Base-by-base conservation (phyloP, 2,113 vertebrate genomes). In the Chaetorhynchus papuensis region DNA sequence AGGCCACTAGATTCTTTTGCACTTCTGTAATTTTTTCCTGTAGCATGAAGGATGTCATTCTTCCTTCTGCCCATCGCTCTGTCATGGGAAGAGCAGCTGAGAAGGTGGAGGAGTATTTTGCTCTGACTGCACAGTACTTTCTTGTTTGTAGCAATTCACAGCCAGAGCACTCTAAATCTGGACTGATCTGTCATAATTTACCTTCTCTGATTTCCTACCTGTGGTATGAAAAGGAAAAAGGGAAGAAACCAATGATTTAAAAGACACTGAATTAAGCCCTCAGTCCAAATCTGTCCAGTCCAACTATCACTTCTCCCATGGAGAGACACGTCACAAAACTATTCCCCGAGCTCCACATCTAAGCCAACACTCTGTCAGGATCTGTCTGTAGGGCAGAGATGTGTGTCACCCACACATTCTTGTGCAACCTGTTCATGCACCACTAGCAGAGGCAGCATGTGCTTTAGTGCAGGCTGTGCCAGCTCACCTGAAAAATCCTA, bases 341-440 rank as follows among this genome's bases (percentile, higher is more conserved):
- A 12, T 65, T 15, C 27, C 44, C 24, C 71, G 72, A 87, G 44
- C 39, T 78, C 39, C 22, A 24, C 9, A 21, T 7, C 42, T 69
- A 49, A 65, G 50, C 14, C 59, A 92, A 31, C 6, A 9, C 3
- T 57, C 68, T 39, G 83, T 13, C 42, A 74, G 28, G 27, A 50
- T 50, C 45, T 42, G 14, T 39, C 59, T 42, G 3, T 1, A 66
- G 50, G 71, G 50, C 28, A 57, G 53, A 85, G 61, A 42, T 23
- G 11, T 47, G 26, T 35, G 33, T 39, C 53, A 83, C 57, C 10
- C 44, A 56, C 27, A 78, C 12, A 79, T 35, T 41, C 37, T 76
- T 0, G 0, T 24, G 66, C 65, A 82, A 35, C 7, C 37, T 68
- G 11, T 30, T 63, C 28, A 30, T 24, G 42, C 20, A 72, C 4